phyloP scores from a whole-genome alignment of 2,113 vertebrate species.

The Chauna torquata region DNA sequence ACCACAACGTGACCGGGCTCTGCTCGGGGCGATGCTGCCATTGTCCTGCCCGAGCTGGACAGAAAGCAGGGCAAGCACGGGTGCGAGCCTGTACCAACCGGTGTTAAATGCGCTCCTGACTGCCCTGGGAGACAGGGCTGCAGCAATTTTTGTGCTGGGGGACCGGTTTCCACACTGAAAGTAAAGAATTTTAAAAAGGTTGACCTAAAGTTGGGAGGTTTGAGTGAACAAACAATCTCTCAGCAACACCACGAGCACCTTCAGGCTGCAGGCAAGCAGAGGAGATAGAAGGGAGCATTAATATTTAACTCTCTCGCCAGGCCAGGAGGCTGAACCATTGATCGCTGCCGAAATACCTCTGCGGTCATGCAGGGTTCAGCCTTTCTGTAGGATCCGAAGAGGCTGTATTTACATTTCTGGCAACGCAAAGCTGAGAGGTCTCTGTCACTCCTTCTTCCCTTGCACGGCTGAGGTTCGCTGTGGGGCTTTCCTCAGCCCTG shows the following conservation, averaged over 20 bases:
- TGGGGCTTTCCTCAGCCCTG: neutral
- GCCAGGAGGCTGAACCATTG: neutral
- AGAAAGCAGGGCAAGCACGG: neutral
- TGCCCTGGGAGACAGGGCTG: neutral
- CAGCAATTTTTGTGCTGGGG: neutral
- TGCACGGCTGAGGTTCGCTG: neutral
- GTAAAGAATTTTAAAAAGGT: neutral
- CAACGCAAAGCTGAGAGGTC: neutral
- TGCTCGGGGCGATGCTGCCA: neutral
- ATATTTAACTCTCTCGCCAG: slow-evolving; percentile 12
- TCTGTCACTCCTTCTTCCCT: neutral
- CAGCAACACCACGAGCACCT: neutral
- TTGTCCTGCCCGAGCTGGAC: neutral
- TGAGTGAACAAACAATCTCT: neutral
- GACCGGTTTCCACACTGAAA: neutral
- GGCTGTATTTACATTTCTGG: neutral
- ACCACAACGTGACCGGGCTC: neutral
- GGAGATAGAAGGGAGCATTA: neutral
- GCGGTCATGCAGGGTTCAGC: neutral
- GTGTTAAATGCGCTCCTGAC: neutral
- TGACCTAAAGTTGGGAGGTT: neutral
- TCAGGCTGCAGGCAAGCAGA: neutral
- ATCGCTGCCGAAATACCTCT: neutral
- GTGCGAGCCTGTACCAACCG: neutral
- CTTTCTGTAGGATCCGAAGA: neutral